Conservation (phyloP, 2,797 vertebrate species). For the Sebastes iracundus region DNA sequence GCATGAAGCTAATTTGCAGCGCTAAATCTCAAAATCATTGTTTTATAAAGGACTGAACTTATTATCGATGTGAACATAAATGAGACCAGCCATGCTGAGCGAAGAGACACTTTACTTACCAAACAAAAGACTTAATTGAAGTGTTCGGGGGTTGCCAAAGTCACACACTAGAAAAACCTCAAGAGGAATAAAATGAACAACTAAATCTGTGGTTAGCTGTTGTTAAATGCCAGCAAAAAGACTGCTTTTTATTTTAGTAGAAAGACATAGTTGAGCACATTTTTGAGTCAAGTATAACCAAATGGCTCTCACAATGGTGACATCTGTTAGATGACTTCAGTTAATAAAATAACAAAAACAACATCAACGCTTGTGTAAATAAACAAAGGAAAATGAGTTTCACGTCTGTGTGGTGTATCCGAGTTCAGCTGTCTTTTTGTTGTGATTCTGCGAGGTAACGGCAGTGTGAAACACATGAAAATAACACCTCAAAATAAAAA, state of each 20-base stretch:
- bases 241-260: background rate
- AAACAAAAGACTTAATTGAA: slow-evolving; percentile 29
- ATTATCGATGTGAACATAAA: slow-evolving; percentile 25
- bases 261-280: background rate
- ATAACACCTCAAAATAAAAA: slow-evolving; percentile 13
- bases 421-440: background rate
- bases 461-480: background rate
- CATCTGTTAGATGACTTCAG: background rate
- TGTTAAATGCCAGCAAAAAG: background rate
- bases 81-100: slow-evolving; percentile 4
- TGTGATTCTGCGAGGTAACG: background rate
- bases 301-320: background rate
- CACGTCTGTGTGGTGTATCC: background rate
- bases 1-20: slow-evolving; percentile 26
- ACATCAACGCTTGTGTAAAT: background rate
- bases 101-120: slow-evolving; percentile 15
- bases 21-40: slow-evolving; percentile 40
- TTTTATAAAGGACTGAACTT: slow-evolving; percentile 26
- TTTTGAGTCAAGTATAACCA: background rate
- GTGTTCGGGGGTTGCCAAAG: slow-evolving; percentile 5
- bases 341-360: background rate
- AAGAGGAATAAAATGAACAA: background rate
- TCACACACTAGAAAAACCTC: slow-evolving; percentile 10
- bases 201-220: background rate
- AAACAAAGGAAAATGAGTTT: background rate